A percentile compares a stretch with the other conserved stretches of the same genome.
Evolutionary conservation across 2,888 invertebrate genomes (phyloP).

Genomic region (Oligia strigilis): DNA sequence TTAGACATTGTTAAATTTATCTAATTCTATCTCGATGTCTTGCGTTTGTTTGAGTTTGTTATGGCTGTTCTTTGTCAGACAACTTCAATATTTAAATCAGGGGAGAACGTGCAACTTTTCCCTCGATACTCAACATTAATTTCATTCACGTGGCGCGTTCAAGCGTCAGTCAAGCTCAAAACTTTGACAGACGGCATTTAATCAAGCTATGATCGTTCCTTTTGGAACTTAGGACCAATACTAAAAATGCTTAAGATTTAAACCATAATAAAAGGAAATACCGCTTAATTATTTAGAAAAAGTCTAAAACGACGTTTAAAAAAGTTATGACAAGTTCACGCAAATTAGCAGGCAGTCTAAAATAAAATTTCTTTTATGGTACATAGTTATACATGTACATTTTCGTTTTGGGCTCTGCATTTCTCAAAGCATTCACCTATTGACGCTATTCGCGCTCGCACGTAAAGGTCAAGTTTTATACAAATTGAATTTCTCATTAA

Average conservation of each 20-base stretch:
- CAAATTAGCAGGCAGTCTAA: constrained; percentile 16
- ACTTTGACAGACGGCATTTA: neutral
- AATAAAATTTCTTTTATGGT: constrained; percentile 4
- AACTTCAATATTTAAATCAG: neutral
- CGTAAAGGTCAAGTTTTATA: constrained; percentile 43
- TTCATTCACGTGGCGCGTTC: neutral
- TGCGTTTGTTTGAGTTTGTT: neutral
- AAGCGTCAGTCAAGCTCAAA: neutral
- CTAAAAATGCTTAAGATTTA: neutral
- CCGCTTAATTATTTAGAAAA: neutral
- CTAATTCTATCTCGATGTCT: too few species aligned
- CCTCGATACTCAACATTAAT: neutral
- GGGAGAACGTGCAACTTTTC: neutral
- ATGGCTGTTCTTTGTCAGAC: neutral
- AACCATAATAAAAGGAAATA: neutral
- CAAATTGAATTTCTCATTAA: constrained; percentile 22
- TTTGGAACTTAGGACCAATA: neutral
- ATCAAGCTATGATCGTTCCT: neutral
- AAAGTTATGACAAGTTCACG: constrained; percentile 7
- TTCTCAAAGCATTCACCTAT: constrained; percentile 17
- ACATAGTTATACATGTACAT: neutral
- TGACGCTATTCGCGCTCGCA: constrained; percentile 16
- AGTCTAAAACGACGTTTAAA: neutral
- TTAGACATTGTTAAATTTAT: neutral
- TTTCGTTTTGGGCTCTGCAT: constrained; percentile 23